These are phyloP conservation scores for Gasteruption jaculator DNA, from an alignment of 2,888 invertebrate species.

Conservation along the genomic window DNA sequence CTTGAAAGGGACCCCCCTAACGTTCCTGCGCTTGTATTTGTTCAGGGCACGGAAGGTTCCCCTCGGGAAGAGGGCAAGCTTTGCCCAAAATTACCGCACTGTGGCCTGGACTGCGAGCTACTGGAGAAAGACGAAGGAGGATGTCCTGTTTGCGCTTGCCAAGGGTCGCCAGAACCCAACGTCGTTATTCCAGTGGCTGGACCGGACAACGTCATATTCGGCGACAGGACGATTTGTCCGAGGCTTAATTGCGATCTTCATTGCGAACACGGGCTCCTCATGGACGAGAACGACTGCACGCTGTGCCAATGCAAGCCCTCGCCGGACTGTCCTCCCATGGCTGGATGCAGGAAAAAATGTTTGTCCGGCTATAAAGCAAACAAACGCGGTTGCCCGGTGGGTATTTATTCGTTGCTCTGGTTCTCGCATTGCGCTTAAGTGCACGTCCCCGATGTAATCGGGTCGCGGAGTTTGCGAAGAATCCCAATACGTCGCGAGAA, in stretches of 20 bases:
- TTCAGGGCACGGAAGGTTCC: slow-evolving; percentile 12
- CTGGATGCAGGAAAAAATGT: slow-evolving; percentile 40
- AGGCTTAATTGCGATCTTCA: slow-evolving; percentile 38
- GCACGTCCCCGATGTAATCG: too few species aligned
- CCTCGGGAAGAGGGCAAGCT: slow-evolving; percentile 22
- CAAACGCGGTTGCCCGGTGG: slow-evolving; percentile 42
- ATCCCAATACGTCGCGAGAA: too few species aligned
- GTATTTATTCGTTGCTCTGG: too few species aligned
- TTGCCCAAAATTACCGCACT: slow-evolving; percentile 33
- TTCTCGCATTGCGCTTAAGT: too few species aligned
- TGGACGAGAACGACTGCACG: slow-evolving; percentile 43
- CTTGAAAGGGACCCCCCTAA: too few species aligned
- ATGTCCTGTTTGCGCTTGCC: slow-evolving; percentile 39
- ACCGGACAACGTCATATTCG: slow-evolving; percentile 22
- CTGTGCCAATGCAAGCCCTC: slow-evolving; percentile 40
- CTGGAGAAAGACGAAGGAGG: slow-evolving; percentile 34
- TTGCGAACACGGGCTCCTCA: slow-evolving; percentile 39
- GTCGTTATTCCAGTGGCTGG: slow-evolving; percentile 18
- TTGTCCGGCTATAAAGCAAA: slow-evolving; percentile 39
- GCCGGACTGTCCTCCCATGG: slow-evolving; percentile 31
- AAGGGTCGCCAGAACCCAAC: slow-evolving; percentile 17
- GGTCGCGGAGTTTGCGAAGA: too few species aligned
- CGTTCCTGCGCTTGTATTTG: too few species aligned
- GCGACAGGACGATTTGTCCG: slow-evolving; percentile 32
- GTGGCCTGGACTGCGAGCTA: slow-evolving; percentile 33